phyloP scores from a whole-genome alignment of 2,113 vertebrate species.

The Rhegmatorhina hoffmannsi region DNA sequence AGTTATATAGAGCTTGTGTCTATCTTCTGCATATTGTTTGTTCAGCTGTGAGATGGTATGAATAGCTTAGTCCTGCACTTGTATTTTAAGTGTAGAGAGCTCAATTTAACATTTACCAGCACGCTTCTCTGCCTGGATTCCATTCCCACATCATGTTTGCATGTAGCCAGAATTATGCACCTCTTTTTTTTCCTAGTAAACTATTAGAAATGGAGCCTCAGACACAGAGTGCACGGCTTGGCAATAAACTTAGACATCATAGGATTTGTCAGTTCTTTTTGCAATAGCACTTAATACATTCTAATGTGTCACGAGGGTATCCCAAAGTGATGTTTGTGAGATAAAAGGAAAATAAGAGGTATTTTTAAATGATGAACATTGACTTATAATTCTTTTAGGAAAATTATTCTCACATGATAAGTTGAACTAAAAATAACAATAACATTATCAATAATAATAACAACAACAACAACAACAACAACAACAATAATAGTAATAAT shows the following conservation, averaged over 20 bases:
- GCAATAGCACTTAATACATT: background rate
- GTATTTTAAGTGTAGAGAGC: background rate
- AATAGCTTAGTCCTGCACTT: background rate
- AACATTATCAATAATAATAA: background rate
- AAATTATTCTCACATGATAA: background rate
- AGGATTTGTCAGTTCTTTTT: conserved; percentile 1
- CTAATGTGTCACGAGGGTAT: background rate
- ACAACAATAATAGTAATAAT: background rate
- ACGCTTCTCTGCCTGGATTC: background rate
- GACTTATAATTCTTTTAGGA: background rate
- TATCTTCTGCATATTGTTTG: conserved; percentile 43
- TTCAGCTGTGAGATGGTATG: conserved; percentile 36
- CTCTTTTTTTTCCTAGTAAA: background rate
- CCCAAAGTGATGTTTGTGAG: background rate
- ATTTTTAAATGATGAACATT: background rate
- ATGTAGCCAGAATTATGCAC: background rate
- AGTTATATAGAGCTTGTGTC: background rate
- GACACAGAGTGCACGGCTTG: background rate
- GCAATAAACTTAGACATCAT: background rate
- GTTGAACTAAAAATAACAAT: background rate
- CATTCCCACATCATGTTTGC: background rate
- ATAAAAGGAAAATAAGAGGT: background rate
- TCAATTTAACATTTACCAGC: background rate
- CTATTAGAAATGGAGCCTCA: background rate
- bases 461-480: background rate